Percentiles rank a stretch among this genome's conserved stretches.
Evolutionary conservation across 92 coral and sea anemone species (phyloP).

Genomic region (Montipora capitata): DNA sequence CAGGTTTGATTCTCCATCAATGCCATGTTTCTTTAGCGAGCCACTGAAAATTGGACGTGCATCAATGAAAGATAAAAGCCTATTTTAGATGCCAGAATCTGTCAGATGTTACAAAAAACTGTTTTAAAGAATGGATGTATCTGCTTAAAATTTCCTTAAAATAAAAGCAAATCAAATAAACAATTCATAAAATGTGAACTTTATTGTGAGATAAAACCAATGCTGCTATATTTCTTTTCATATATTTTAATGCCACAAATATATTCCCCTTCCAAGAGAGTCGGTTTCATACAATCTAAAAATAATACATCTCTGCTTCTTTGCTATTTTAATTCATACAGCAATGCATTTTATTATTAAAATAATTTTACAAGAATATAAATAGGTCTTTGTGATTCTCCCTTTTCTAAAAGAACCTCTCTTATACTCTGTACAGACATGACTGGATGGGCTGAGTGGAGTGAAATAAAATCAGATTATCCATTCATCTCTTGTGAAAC

Average conservation of each 20-base stretch:
- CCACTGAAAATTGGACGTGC: no score
- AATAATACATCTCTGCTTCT: slow-evolving; percentile 37
- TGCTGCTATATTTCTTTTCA: background rate
- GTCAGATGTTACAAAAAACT: no score
- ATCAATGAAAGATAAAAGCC: no score
- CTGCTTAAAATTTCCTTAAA: no score
- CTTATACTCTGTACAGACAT: slow-evolving; percentile 39
- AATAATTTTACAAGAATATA: slow-evolving; percentile 50
- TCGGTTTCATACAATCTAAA: slow-evolving; percentile 20
- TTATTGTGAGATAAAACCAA: background rate
- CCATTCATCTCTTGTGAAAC: slow-evolving; percentile 9
- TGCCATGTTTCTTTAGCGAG: no score
- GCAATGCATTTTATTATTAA: slow-evolving; percentile 34
- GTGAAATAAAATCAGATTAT: background rate
- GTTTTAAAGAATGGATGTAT: no score
- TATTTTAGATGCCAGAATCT: no score
- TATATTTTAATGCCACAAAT: slow-evolving; percentile 35
- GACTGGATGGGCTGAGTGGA: slow-evolving; percentile 18
- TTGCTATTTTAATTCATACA: slow-evolving; percentile 2
- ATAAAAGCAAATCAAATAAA: no score
- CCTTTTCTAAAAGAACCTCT: slow-evolving; percentile 4
- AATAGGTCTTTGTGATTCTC: slow-evolving; percentile 27
- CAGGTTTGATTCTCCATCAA: no score
- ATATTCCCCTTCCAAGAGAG: slow-evolving; percentile 19
- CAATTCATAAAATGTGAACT: background rate